phyloP scores from a whole-genome alignment of 2,113 vertebrate genomes.

The human region GRCh38 chr2:234027001-234027500 shows the following conservation, averaged over 20 bases:
- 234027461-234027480: background rate
- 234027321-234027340: background rate
- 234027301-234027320: background rate
- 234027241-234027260: background rate
- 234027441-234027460: background rate
- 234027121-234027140: background rate
- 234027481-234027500: background rate
- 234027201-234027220: rapidly evolving
- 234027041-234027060: rapidly evolving
- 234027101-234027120: no score
- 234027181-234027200: background rate
- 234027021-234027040: background rate
- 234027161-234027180: background rate
- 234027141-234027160: no score
- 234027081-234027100: rapidly evolving
- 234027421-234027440: rapidly evolving
- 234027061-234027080: background rate
- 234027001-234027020: background rate
- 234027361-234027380: background rate
- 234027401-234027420: background rate
- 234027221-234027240: background rate
- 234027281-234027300: background rate
- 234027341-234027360: rapidly evolving
- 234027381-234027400: background rate
- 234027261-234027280: background rate